These are phyloP conservation scores for Ormyrus nitidulus DNA, from an alignment of 2,888 invertebrate genomes.

Conservation along the genomic window DNA sequence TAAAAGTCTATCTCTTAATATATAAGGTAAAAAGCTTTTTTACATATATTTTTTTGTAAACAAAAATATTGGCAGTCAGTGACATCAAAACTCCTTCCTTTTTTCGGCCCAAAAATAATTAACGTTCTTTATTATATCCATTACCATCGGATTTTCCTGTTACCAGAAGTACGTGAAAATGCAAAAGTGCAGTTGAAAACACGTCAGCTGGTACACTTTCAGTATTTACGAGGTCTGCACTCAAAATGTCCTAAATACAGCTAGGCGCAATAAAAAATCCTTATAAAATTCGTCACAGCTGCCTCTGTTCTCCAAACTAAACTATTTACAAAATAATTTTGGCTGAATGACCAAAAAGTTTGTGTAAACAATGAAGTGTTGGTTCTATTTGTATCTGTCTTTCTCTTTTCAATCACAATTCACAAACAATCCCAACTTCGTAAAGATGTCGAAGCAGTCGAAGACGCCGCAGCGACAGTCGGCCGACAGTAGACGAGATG, in stretches of 20 bases:
- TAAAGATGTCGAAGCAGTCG: not conserved
- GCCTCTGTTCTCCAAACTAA: no score
- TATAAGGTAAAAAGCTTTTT: no score
- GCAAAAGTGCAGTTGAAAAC: constrained; percentile 6
- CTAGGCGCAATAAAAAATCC: not conserved
- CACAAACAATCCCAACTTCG: not conserved
- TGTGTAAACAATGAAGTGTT: constrained; percentile 49
- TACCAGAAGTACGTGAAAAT: constrained; percentile 25
- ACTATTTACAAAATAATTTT: constrained; percentile 37
- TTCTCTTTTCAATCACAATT: constrained; percentile 16
- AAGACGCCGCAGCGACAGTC: not conserved
- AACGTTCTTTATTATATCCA: not conserved
- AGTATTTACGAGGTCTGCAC: not conserved
- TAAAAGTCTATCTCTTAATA: no score
- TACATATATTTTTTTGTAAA: no score
- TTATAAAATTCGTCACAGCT: not conserved
- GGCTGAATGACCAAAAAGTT: not conserved
- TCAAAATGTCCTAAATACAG: no score
- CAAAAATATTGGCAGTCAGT: no score
- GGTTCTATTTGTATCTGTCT: constrained; percentile 1
- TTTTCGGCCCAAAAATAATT: no score
- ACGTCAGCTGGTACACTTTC: not conserved
- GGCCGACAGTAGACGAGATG: not conserved
- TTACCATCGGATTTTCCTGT: constrained; percentile 42
- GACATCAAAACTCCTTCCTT: no score